Conservation (phyloP, 2,113 vertebrate genomes). For the Panthera leo region DNA sequence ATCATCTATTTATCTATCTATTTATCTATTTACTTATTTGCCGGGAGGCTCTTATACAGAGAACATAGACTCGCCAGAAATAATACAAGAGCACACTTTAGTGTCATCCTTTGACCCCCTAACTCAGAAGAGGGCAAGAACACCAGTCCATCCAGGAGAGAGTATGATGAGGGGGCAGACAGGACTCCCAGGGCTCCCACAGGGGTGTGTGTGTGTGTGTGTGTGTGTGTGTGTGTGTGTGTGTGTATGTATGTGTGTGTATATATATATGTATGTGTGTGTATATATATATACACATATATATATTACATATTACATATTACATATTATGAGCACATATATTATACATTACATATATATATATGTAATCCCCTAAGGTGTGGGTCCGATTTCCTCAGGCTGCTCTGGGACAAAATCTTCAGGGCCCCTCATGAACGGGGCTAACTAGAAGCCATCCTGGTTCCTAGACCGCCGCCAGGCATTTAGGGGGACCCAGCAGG, state of each 20-base stretch:
- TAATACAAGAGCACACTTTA: background rate
- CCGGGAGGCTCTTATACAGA: background rate
- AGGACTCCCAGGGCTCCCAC: background rate
- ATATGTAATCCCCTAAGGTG: background rate
- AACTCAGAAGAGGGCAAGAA: background rate
- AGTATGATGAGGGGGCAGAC: background rate
- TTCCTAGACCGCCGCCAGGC: background rate
- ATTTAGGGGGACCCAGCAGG: background rate
- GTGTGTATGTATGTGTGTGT: no score
- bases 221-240: no score
- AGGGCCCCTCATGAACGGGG: background rate
- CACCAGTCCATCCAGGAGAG: background rate
- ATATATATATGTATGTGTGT: no score
- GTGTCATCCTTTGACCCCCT: background rate
- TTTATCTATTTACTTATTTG: background rate
- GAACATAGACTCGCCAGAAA: background rate
- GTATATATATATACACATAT: rapidly evolving
- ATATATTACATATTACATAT: no score
- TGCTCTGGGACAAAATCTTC: background rate
- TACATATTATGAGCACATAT: no score
- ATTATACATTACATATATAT: no score
- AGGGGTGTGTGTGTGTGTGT: background rate
- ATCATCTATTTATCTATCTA: background rate
- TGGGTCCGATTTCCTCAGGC: background rate
- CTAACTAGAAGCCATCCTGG: background rate